Evolutionary conservation across 2,113 vertebrate genomes (phyloP), one percentile per base, ranked within the genome.

Genomic region (Poeciliopsis prolifica): DNA sequence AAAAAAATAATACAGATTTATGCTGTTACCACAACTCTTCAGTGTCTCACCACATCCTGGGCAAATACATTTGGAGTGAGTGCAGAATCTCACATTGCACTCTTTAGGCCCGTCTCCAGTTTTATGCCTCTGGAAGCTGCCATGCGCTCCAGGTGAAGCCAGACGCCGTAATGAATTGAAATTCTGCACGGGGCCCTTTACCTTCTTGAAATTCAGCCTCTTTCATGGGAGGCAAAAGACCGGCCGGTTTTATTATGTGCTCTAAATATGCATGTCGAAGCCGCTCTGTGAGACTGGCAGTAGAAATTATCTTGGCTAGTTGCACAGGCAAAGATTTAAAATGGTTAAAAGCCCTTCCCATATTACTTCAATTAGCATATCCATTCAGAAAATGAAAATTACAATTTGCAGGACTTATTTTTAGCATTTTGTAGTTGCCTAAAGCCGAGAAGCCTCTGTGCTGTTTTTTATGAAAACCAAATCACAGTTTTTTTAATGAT

Each of bases 91-190:
- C 61, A 74, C 67, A 44, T 31, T 64, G 54, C 72, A 63, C 15
- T 11, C 5, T 61, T 35, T 14, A 44, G 42, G 77, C 61, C 64
- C 31, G 62, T 75, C 80, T 66, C 58, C 65, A 66, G 68, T 24
- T 72, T 82, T 62, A 68, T 79, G 82, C 73, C 62, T 31, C 75
- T 37, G 64, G 44, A 66, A 69, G 35, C 26, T 17, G 22, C 65
- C 37, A 5, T 86, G 71, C 51, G 62, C 70, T 84, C 74, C 63
- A 82, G 83, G 80, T 79, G 85, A 75, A 72, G 42, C 58, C 70
- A 4, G 26, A 40, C 7, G 8, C 31, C 12, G 29, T 67, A 61
- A 65, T 84, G 12, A 84, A 87, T 83, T 84, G 6, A 73, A 61
- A 84, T 88, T 85, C 79, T 78, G 60, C 11, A 4, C 69, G 14